Base-by-base conservation (phyloP, 2,888 invertebrate species). In the Mechanitis messenoides region DNA sequence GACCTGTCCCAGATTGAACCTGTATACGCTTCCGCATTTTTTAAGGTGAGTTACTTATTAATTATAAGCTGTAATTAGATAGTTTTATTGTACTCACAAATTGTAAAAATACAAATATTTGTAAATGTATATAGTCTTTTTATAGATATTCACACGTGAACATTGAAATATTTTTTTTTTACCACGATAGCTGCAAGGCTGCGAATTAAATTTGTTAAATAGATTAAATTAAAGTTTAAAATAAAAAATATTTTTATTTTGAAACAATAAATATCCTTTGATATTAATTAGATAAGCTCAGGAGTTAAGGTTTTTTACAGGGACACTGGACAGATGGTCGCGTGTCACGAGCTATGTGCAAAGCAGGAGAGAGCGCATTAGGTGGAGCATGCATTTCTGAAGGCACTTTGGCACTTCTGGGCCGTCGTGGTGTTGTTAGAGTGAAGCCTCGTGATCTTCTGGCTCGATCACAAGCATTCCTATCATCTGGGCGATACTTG, bases 271-370 rank as follows among this genome's bases (percentile, higher is more conserved):
- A 46, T 35, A 35, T 35, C 35, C 20, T 20, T 20, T 20, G 20
- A 20, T 20, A 20, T 20, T 20, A 20, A 20, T 20, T 20, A 20
- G 20, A 20, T 20, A 20, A 20, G 20, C 20, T 20, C 20, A 20
- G 20, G 20, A 20, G 20, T 20, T 20, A 20, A 20, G 20, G 20
- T 5, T 35, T 35, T 35, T 76, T 75, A 28, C 93, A 97, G 89
- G 98, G 96, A 0, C 89, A 98, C 50, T 97, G 98, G 65, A 98
- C 98, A 0, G 99, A 99, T 5, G 98, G 98, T 0, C 97, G 97
- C 78, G 99, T 94, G 71, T 91, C 95, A 65, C 91, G 90, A 3
- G 93, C 93, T 0, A 87, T 93, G 79, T 90, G 92, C 50, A 77
- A 86, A 59, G 92, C 92, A 0, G 93, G 92, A 0, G 90, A 87